phyloP scores from a whole-genome alignment of 2,113 vertebrate species.

The Piprites chloris region DNA sequence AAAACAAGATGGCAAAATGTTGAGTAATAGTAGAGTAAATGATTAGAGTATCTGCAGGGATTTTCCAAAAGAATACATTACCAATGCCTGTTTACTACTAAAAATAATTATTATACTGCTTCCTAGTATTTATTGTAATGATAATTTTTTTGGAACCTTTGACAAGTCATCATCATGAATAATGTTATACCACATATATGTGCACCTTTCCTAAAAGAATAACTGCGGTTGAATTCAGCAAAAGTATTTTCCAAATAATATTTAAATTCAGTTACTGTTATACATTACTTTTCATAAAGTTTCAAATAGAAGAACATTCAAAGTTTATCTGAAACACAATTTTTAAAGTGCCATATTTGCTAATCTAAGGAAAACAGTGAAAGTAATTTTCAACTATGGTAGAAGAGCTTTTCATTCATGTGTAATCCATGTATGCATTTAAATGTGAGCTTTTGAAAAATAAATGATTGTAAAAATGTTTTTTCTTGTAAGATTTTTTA shows the following conservation, averaged over 20 bases:
- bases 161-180: neutral
- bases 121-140: neutral
- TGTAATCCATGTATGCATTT: neutral
- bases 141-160: neutral
- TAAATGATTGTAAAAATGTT: neutral
- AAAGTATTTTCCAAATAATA: neutral
- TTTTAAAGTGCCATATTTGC: neutral
- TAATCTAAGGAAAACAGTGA: neutral
- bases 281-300: neutral
- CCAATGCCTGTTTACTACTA: neutral
- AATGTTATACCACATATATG: neutral
- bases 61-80: neutral
- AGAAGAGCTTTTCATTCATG: neutral
- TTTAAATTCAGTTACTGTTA: neutral
- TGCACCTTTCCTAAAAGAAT: rapidly evolving
- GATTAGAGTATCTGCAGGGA: neutral
- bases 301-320: neutral
- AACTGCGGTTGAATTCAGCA: neutral
- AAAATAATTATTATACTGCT: neutral
- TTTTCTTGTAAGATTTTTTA: neutral
- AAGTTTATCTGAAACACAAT: neutral
- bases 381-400: neutral
- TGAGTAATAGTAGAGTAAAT: neutral
- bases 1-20: neutral
- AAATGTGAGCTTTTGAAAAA: neutral